Conservation (phyloP, 2,888 invertebrate genomes). For the Acanthosepion esculentum region DNA sequence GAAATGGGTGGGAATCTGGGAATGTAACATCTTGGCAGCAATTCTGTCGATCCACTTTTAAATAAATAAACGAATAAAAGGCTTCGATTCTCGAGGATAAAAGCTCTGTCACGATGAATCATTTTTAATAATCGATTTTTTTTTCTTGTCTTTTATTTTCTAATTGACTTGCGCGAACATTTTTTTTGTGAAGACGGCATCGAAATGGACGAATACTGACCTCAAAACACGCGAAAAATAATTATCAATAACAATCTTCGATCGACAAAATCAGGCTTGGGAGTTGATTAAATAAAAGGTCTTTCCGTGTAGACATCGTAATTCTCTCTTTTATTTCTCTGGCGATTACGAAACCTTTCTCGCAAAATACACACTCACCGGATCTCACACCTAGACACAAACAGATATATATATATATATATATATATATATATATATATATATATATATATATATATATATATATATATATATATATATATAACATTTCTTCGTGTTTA, state of each 20-base stretch:
- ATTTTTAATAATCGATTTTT: not conserved
- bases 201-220: not conserved
- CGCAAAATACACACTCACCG: too few species aligned
- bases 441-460: too few species aligned
- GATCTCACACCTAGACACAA: too few species aligned
- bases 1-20: not conserved
- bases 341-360: too few species aligned
- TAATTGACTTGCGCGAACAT: not conserved
- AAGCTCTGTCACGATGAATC: too few species aligned
- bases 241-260: not conserved
- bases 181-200: not conserved
- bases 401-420: too few species aligned
- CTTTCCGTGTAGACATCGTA: not conserved
- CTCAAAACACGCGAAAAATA: not conserved
- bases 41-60: not conserved
- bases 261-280: not conserved
- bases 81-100: not conserved
- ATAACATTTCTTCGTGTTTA: too few species aligned
- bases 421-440: too few species aligned
- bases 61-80: not conserved
- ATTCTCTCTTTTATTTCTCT: too few species aligned
- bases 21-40: not conserved
- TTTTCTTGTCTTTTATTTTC: not conserved
- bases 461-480: too few species aligned
- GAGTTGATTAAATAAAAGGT: not conserved